These are phyloP conservation scores for Tragelaphus buxtoni DNA, from an alignment of 2,113 vertebrate species.

Conservation along the genomic window DNA sequence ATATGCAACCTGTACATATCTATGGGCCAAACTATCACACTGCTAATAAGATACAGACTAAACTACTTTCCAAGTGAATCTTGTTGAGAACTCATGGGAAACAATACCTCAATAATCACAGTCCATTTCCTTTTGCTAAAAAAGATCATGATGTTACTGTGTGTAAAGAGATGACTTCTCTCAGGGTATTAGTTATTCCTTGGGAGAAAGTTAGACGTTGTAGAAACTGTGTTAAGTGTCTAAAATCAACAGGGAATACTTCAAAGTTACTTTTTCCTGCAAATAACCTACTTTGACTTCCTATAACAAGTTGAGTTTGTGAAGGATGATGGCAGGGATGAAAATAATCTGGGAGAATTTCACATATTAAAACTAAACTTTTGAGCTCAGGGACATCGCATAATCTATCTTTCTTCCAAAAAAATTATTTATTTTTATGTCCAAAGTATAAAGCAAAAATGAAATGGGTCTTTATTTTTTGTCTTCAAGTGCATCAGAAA, in stretches of 20 bases:
- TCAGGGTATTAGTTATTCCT: not conserved
- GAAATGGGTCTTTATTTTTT: not conserved
- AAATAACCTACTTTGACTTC: conserved; percentile 9
- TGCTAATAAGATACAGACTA: not conserved
- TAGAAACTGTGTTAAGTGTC: conserved; percentile 5
- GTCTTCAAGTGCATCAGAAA: not conserved
- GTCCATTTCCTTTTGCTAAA: conserved; percentile 10
- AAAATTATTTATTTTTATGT: not conserved
- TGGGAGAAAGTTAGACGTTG: not conserved
- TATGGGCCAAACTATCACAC: not conserved
- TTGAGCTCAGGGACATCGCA: not conserved
- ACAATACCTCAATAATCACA: not conserved
- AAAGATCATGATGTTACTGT: not conserved
- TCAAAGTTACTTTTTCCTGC: not conserved
- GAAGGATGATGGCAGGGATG: not conserved
- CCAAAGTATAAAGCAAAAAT: not conserved
- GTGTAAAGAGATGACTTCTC: not conserved
- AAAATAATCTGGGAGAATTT: not conserved
- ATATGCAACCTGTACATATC: not conserved
- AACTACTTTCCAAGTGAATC: not conserved
- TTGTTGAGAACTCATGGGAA: not conserved
- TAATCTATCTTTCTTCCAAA: not conserved
- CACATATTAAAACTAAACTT: not conserved
- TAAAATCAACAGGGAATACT: not conserved
- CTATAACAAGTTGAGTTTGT: not conserved